Evolutionary conservation across 2,888 invertebrate genomes (phyloP), one percentile per base, ranked within the genome.

Genomic region (Kuschelorhynchus macadamiae): DNA sequence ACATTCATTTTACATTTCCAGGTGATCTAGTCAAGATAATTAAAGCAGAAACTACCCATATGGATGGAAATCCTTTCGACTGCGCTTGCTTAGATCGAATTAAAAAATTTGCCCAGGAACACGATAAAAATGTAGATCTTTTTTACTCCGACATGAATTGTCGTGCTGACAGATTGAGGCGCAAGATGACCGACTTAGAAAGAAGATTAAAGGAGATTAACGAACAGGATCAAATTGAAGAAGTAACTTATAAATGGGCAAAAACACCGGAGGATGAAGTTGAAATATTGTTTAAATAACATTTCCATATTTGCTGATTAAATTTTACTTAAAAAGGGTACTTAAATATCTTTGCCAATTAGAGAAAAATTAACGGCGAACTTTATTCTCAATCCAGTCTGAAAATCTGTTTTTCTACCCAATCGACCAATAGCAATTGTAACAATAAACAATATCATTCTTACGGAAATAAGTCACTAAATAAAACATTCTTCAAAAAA

Each of bases 1-100:
- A 36, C 5, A 36, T 3, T 36, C 3, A 42, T 14, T 25, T 25
- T 49, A 16, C 11, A 20, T 56, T 57, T 57, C 33, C 25, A 57
- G 56, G 56, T 17, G 71, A 78, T 55, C 61, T 74, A 12, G 61
- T 67, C 12, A 72, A 74, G 25, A 56, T 78, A 14, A 71, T 79
- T 7, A 77, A 71, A 53, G 78, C 77, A 4, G 64, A 74, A 25
- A 70, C 61, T 4, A 78, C 73, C 2, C 71, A 76, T 57, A 61
- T 79, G 14, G 63, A 63, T 20, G 49, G 49, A n/a, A 63, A 63
- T 55, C 63, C 56, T 4, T 77, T 81, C 55, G 75, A 77, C 9
- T 81, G 81, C 65, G 74, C 74, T 3, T 81, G 81, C 65, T 69
- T 81, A 70, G 70, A 76, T 21, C 75, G 74, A 62, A 76, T 81